Evolutionary conservation across 2,888 invertebrate genomes (phyloP).

Genomic region (Tetranychus piercei): DNA sequence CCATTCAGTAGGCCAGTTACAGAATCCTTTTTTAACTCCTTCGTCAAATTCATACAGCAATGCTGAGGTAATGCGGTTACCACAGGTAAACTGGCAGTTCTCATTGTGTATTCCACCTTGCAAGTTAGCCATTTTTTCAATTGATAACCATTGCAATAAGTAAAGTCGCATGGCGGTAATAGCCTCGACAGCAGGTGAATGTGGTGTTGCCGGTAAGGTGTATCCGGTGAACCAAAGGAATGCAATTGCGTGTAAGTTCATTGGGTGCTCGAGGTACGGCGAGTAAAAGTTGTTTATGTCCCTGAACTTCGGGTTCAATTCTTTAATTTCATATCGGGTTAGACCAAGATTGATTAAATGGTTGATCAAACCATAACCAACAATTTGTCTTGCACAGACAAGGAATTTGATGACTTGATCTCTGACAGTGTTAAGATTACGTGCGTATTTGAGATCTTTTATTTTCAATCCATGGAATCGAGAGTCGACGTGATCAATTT

Average conservation of each 20-base stretch:
- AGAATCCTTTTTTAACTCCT: too few species aligned
- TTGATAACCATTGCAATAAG: neutral
- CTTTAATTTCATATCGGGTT: neutral
- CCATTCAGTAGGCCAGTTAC: too few species aligned
- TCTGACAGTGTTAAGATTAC: neutral
- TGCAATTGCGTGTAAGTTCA: neutral
- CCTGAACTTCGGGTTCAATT: neutral
- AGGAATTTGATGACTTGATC: neutral
- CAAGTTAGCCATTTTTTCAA: neutral
- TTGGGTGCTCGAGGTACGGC: neutral
- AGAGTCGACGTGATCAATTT: too few species aligned
- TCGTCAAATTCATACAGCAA: too few species aligned
- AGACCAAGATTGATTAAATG: neutral
- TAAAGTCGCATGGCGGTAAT: neutral
- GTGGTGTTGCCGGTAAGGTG: neutral
- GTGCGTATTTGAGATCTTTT: neutral
- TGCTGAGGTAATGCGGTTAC: too few species aligned
- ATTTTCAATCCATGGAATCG: too few species aligned
- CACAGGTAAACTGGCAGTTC: neutral
- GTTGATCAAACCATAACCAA: neutral
- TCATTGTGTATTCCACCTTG: neutral
- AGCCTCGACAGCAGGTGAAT: neutral
- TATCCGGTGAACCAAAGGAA: neutral
- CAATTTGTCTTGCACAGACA: neutral
- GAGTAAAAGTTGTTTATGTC: neutral